phyloP scores from a whole-genome alignment of 2,797 vertebrate genomes.

The Tadarida brasiliensis region DNA sequence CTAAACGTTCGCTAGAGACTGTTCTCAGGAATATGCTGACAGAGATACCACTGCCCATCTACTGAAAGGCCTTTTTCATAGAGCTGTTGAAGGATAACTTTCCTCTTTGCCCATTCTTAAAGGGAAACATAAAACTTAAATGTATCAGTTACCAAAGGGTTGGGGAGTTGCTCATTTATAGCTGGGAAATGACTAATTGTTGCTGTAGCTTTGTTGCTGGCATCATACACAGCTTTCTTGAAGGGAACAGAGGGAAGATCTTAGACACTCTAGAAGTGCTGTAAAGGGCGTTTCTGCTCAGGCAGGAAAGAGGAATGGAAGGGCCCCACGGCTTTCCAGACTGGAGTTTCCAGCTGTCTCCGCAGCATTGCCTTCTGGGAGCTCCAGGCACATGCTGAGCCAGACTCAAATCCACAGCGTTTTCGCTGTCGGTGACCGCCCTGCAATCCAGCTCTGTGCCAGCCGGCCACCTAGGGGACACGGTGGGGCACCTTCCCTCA shows the following conservation, averaged over 20 bases:
- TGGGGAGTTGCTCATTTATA: not conserved
- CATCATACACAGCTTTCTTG: fast-evolving
- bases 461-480: not conserved
- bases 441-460: fast-evolving
- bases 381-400: not conserved
- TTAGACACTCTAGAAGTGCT: not conserved
- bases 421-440: not conserved
- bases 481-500: not conserved
- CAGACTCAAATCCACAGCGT: fast-evolving
- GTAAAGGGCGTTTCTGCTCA: fast-evolving
- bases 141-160: not conserved
- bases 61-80: not conserved
- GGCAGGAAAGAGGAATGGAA: not conserved
- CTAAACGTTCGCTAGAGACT: fast-evolving
- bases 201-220: not conserved
- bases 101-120: not conserved
- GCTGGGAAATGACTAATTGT: not conserved
- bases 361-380: fast-evolving
- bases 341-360: not conserved
- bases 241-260: not conserved
- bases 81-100: not conserved
- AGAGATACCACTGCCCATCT: too few species aligned
- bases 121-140: not conserved
- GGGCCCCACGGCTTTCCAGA: not conserved
- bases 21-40: not conserved